phyloP scores from a whole-genome alignment of 1,140 invertebrate genomes.

The Kradibia gibbosae region DNA sequence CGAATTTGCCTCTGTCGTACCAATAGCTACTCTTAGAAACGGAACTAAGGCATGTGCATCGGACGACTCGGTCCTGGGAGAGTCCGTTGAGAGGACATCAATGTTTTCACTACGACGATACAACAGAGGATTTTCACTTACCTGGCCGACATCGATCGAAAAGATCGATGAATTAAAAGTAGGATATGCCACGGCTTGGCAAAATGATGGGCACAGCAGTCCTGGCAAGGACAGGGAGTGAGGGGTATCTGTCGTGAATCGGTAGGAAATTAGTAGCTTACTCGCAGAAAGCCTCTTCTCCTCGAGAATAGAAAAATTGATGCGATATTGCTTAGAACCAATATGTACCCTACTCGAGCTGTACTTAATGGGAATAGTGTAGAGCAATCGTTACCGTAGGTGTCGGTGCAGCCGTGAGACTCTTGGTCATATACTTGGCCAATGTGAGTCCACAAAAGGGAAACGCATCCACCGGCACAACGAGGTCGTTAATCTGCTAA shows the following conservation, averaged over 20 bases:
- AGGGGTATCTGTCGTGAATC: too few relatives aligned
- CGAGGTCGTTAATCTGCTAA: neutral
- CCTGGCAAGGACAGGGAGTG: too few relatives aligned
- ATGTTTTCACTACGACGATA: too few relatives aligned
- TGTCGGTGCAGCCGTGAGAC: too few relatives aligned
- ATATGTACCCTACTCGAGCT: slow-evolving; percentile 1
- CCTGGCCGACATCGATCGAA: too few relatives aligned
- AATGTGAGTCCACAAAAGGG: neutral
- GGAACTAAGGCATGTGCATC: neutral
- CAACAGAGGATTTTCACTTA: too few relatives aligned
- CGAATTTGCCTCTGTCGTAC: neutral
- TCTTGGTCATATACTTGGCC: neutral
- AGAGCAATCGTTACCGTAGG: neutral
- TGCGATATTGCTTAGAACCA: neutral
- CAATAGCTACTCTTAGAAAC: neutral
- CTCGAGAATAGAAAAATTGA: neutral
- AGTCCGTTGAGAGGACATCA: neutral
- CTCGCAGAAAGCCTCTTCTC: neutral
- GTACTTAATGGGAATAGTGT: neutral
- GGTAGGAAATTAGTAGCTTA: neutral
- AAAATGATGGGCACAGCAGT: too few relatives aligned
- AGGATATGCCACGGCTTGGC: too few relatives aligned
- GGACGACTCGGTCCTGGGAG: neutral
- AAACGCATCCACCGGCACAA: neutral
- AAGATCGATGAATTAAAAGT: too few relatives aligned